phyloP scores from a whole-genome alignment of 2,113 vertebrate genomes.

The Amphiprion percula region DNA sequence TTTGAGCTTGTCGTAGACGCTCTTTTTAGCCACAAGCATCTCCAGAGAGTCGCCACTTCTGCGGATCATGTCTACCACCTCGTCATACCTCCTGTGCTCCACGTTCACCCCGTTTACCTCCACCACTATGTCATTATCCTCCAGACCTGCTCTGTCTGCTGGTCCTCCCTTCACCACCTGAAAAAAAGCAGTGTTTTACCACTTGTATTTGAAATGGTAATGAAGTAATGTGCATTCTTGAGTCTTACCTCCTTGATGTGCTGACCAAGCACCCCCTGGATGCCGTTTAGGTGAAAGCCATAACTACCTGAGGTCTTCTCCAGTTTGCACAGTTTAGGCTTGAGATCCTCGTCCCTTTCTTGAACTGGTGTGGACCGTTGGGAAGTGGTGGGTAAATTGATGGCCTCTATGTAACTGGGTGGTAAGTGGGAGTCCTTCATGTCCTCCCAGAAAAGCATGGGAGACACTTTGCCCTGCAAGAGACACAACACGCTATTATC shows the following conservation, averaged over 20 bases:
- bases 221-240: not conserved
- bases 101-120: constrained; percentile 92
- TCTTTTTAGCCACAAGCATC: constrained; percentile 87
- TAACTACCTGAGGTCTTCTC: constrained; percentile 86
- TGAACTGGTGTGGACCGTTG: not conserved
- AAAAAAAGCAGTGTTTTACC: constrained; percentile 11
- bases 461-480: constrained; percentile 89
- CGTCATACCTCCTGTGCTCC: constrained; percentile 84
- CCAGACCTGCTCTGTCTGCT: constrained; percentile 87
- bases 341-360: constrained; percentile 71
- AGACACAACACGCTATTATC: constrained; percentile 1
- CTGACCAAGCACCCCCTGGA: constrained; percentile 85
- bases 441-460: constrained; percentile 87
- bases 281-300: constrained; percentile 92
- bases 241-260: constrained; percentile 90
- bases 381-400: constrained; percentile 35
- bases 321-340: constrained; percentile 91
- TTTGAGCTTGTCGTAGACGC: constrained; percentile 86
- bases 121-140: constrained; percentile 88
- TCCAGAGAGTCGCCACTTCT: constrained; percentile 81
- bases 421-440: constrained; percentile 67
- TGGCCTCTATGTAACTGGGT: constrained; percentile 70
- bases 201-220: not conserved
- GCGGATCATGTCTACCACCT: constrained; percentile 87
- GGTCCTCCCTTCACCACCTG: constrained; percentile 88